Evolutionary conservation across 2,888 invertebrate genomes (phyloP), one percentile per base, ranked within the genome.

Genomic region (Nineta flava): DNA sequence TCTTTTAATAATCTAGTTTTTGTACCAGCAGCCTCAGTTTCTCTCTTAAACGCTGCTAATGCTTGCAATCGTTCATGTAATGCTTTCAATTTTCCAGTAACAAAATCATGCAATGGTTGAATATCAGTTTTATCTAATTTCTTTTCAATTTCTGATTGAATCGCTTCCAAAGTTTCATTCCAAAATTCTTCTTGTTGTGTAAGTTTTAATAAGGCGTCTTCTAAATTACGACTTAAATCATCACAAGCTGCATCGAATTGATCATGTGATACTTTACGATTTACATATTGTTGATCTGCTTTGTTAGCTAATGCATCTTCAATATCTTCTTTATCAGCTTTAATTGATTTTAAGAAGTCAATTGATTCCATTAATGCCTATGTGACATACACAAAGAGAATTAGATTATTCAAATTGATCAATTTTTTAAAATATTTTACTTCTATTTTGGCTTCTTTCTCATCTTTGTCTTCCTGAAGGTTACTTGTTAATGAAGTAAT

Each of bases 261-360:
- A 52, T 82, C 81, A 53, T 78, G 73, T 0, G 84, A 84, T 7
- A 85, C 84, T 60, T 86, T 86, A 40, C 78, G 71, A 49, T 83
- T 78, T 51, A 86, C 66, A 60, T 75, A 70, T 1, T 75, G 74
- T 47, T 78, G 69, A 60, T 86, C 84, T 0, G 83, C 85, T 63
- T 86, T 86, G 50, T 83, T 81, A 0, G 83, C 81, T 56, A 86
- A 68, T 2, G 82, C 76, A 52, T 82, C 81, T 51, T 79, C 77
- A 56, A 85, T 71, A 55, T 83, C 82, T 55, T 78, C 79, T 53
- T 78, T 77, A 56, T 84, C 81, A 4, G 83, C 74, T 63, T 85
- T 86, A 1, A 77, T 69, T 0, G 71, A 72, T 58, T 79, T 79
- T 53, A 85, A 59, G 12, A 79, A 57, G 57, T 81, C 80, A 45